Base-by-base conservation (phyloP, 2,113 vertebrate genomes). In the Etheostoma cragini region DNA sequence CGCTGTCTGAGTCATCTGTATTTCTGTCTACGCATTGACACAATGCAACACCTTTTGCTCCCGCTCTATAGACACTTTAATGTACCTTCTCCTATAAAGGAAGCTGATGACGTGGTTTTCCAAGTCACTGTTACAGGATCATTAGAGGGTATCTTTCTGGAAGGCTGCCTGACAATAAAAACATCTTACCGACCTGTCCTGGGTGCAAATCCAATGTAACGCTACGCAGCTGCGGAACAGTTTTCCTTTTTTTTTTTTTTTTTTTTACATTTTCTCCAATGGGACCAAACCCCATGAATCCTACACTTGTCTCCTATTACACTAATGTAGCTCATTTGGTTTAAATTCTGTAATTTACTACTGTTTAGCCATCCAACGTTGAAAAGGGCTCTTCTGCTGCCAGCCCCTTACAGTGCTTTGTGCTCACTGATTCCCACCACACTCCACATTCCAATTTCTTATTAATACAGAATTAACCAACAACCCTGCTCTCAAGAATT, bases 391-490 rank as follows among this genome's bases (percentile, higher is more conserved):
- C 84, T 88, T 83, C 72, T 87, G 72, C 72, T 46, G 16, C 72
- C 86, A 87, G 80, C 84, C 85, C 86, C 66, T 90, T 68, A 65
- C 72, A 73, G 87, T 66, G 74, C 76, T 90, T 78, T 84, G 82
- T 78, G 78, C 78, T 83, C 83, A 74, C 72, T 73, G 83, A 93
- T 78, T 93, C 90, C 87, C 88, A 86, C 70, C 73, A 54, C 91
- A 84, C 91, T 91, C 82, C 57, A 83, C 91, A 89, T 90, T 93
- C 93, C 91, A 92, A 89, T 90, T 92, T 93, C 89, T 87, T 93
- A 91, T 95, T 94, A 92, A 94, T 92, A 92, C 89, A 92, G 85
- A 94, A 94, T 93, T 89, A 92, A 93, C 85, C 85, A 92, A 91
- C 92, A 91, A 86, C 82, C 86, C 89, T 74, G 63, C 86, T 84